phyloP scores from a whole-genome alignment of 2,797 vertebrate species.

The Xenentodon cancila region DNA sequence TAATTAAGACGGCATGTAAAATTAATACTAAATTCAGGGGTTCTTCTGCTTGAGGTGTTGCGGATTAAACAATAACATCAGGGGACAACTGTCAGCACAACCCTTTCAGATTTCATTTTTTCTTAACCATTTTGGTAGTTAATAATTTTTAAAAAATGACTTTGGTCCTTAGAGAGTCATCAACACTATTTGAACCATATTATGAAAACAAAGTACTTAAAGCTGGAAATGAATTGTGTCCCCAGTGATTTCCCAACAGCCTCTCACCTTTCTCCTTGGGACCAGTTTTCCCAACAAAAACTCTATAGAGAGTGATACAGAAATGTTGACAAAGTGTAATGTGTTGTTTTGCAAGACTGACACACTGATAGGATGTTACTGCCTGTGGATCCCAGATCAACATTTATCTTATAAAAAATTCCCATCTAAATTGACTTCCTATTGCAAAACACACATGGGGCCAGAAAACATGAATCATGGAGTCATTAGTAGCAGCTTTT shows the following conservation, averaged over 20 bases:
- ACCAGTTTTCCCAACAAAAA: conserved; percentile 52
- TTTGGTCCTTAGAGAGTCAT: conserved; percentile 31
- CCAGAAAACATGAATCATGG: conserved; percentile 28
- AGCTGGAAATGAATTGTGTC: conserved; percentile 44
- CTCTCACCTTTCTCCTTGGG: conserved; percentile 28
- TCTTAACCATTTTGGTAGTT: conserved; percentile 41
- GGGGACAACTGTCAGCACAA: conserved; percentile 12
- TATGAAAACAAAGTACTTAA: conserved; percentile 46
- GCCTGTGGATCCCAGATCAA: conserved; percentile 13
- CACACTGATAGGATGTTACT: conserved; percentile 38
- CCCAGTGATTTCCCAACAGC: conserved; percentile 42
- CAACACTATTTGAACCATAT: conserved; percentile 42
- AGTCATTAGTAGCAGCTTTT: conserved; percentile 35
- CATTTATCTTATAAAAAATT: conserved; percentile 19
- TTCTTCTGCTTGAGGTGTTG: background rate
- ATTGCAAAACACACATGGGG: conserved; percentile 26
- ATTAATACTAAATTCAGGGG: background rate
- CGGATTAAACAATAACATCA: conserved; percentile 22
- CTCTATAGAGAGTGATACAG: conserved; percentile 33
- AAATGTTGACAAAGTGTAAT: conserved; percentile 16
- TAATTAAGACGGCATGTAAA: background rate
- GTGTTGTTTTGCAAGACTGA: conserved; percentile 25
- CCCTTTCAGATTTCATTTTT: conserved; percentile 1
- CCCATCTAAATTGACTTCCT: conserved; percentile 21
- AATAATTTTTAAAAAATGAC: conserved; percentile 11